Conservation (phyloP, 2,113 vertebrate species). For the Anolis sagrei region DNA sequence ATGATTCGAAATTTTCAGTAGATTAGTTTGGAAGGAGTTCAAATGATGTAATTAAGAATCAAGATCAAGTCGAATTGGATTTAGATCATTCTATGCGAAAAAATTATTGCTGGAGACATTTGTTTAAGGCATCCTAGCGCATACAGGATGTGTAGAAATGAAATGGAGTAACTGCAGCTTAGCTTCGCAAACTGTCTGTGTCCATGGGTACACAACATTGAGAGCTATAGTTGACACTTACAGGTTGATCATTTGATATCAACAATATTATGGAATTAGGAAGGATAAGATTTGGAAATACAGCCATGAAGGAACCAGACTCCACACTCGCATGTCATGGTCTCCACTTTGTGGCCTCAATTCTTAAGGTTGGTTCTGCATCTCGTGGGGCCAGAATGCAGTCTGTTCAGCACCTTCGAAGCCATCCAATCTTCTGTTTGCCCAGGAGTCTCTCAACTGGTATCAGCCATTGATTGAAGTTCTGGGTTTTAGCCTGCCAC, state of each 20-base stretch:
- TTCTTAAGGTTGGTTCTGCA: no score
- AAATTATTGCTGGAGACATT: neutral
- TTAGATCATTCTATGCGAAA: constrained; percentile 16
- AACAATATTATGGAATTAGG: neutral
- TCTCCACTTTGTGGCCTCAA: no score
- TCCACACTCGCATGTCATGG: no score
- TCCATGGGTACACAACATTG: neutral
- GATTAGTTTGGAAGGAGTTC: constrained; percentile 41
- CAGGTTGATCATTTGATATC: neutral
- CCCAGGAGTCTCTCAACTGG: no score
- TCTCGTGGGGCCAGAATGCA: no score
- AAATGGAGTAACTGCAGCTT: neutral
- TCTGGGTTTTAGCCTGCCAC: no score
- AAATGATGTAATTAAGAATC: constrained; percentile 41
- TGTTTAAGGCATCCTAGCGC: constrained; percentile 17
- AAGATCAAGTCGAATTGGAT: constrained; percentile 38
- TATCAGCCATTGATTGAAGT: no score
- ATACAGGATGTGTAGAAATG: neutral
- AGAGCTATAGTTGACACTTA: neutral
- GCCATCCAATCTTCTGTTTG: no score
- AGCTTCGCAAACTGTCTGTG: neutral
- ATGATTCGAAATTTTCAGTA: constrained; percentile 31
- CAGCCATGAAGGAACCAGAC: no score
- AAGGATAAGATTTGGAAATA: neutral
- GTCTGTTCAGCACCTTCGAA: no score